These are phyloP conservation scores for Drosophila nr. perissopoda DNA, from an alignment of 2,888 invertebrate species.

Conservation along the genomic window DNA sequence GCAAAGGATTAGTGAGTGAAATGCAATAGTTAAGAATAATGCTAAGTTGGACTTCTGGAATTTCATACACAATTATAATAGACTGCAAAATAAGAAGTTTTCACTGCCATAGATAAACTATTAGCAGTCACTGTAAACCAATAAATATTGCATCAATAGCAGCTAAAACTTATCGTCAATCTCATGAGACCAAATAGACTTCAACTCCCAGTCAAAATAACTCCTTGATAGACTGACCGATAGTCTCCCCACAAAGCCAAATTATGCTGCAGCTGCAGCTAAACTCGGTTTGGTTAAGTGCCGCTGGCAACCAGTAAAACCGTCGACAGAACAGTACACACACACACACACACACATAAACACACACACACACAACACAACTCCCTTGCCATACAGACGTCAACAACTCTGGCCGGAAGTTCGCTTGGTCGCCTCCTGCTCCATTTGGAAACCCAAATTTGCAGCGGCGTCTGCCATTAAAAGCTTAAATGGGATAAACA, in stretches of 20 bases:
- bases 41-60: not conserved
- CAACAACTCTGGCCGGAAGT: constrained; percentile 55
- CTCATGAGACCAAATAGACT: constrained; percentile 13
- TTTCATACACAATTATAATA: not conserved
- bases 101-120: not conserved
- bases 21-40: not conserved
- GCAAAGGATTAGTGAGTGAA: not conserved
- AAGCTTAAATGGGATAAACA: constrained; percentile 71
- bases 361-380: constrained; percentile 4
- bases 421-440: constrained; percentile 42
- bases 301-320: constrained; percentile 35
- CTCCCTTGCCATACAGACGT: not conserved
- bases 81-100: not conserved
- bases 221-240: constrained; percentile 24
- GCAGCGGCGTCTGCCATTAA: constrained; percentile 48
- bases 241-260: not conserved
- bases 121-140: not conserved
- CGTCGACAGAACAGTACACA: constrained; percentile 8
- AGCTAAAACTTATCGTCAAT: constrained; percentile 16
- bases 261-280: constrained; percentile 13
- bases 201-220: constrained; percentile 20
- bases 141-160: not conserved
- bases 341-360: constrained; percentile 13
- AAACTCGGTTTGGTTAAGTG: constrained; percentile 24
- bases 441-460: constrained; percentile 42